A percentile compares a stretch with the other conserved stretches of the same genome.
These are phyloP conservation scores for Amphilophus citrinellus DNA, from an alignment of 2,113 vertebrate species.

Conservation along the genomic window DNA sequence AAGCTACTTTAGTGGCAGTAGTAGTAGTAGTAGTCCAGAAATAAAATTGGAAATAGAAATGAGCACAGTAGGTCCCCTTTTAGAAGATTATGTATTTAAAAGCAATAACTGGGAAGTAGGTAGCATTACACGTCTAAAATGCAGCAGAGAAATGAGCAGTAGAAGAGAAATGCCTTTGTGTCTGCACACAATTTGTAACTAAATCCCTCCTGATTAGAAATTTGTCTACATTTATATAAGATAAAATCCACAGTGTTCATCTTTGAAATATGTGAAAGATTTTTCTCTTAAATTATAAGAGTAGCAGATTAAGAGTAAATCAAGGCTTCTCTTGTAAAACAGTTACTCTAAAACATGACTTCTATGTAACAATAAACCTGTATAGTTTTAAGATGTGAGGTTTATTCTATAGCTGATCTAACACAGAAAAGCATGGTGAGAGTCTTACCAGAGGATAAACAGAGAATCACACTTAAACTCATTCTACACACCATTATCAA, in stretches of 20 bases:
- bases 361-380: background rate
- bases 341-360: background rate
- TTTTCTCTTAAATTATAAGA: background rate
- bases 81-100: background rate
- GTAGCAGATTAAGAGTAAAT: background rate
- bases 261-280: background rate
- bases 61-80: background rate
- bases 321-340: background rate
- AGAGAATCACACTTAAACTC: background rate
- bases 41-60: background rate
- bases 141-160: background rate
- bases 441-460: background rate
- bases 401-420: background rate
- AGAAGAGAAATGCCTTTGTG: too few species aligned
- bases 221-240: background rate
- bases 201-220: background rate
- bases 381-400: background rate
- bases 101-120: background rate
- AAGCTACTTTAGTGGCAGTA: background rate
- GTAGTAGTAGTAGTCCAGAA: background rate
- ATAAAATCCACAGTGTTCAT: background rate
- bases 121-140: background rate
- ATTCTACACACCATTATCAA: background rate
- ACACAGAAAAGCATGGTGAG: background rate
- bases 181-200: background rate